phyloP scores from a whole-genome alignment of 2,113 vertebrate genomes.

The Axis porcinus region DNA sequence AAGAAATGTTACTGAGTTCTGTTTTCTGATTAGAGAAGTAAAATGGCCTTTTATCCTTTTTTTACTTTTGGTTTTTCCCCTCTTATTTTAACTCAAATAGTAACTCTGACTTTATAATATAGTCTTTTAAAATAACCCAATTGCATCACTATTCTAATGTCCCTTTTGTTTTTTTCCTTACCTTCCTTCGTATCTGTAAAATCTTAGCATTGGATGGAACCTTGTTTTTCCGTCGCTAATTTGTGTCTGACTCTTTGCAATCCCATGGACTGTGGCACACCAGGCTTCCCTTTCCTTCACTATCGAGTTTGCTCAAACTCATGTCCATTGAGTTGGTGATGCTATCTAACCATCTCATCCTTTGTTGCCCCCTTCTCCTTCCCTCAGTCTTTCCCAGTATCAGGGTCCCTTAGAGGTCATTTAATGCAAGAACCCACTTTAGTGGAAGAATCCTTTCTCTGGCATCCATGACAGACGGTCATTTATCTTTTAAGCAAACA shows the following conservation, averaged over 20 bases:
- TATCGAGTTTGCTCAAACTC: neutral
- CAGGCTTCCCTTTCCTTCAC: neutral
- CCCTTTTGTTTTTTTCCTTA: neutral
- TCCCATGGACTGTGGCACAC: neutral
- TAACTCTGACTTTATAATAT: neutral
- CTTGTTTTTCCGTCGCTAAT: rapidly evolving
- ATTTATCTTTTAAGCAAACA: neutral
- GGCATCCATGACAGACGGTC: neutral
- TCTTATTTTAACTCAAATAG: neutral
- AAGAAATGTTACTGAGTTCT: constrained; percentile 3
- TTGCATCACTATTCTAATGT: neutral
- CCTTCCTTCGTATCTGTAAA: constrained; percentile 26
- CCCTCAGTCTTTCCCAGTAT: neutral
- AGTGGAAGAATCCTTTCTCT: constrained; percentile 28
- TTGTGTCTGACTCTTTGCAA: neutral
- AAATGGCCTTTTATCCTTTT: neutral
- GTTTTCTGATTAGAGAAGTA: neutral
- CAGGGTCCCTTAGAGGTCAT: neutral
- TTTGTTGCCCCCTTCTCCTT: neutral
- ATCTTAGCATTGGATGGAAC: neutral
- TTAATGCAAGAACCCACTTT: neutral
- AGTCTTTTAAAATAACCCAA: neutral
- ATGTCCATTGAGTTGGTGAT: neutral
- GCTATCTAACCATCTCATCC: neutral
- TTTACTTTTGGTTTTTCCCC: neutral